These are phyloP conservation scores for Prietella phreatophila DNA, from an alignment of 2,113 vertebrate species.

Conservation along the genomic window DNA sequence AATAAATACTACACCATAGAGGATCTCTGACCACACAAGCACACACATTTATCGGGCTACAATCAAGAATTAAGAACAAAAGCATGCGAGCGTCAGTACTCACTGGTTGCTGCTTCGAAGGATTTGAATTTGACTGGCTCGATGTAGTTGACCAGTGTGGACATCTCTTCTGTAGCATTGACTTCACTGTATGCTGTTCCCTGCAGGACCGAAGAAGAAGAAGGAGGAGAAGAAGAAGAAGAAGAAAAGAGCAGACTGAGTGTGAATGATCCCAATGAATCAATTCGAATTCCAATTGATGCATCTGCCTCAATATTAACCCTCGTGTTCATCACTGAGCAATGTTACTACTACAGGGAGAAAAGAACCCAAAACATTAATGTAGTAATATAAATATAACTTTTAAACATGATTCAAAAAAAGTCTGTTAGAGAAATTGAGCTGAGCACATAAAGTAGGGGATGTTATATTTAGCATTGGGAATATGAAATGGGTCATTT, in stretches of 20 bases:
- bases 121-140: slow-evolving; percentile 90
- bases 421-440: not conserved
- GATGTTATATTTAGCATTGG: not conserved
- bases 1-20: not conserved
- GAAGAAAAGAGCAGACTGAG: not conserved
- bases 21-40: not conserved
- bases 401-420: not conserved
- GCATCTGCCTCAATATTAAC: not conserved
- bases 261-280: not conserved
- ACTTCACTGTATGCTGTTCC: slow-evolving; percentile 89
- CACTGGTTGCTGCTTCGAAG: slow-evolving; percentile 81
- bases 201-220: slow-evolving; percentile 56
- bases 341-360: not conserved
- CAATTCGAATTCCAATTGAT: not conserved
- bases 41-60: not conserved
- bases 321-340: not conserved
- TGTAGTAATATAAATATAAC: not conserved
- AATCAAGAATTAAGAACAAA: not conserved
- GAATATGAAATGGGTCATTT: not conserved
- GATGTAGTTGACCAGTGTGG: slow-evolving; percentile 85
- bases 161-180: slow-evolving; percentile 91
- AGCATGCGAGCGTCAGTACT: slow-evolving; percentile 59
- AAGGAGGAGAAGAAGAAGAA: not conserved
- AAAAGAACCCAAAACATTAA: not conserved
- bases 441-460: not conserved